Base-by-base conservation (phyloP, 2,888 invertebrate species). In the Leptinotarsa haldemani region DNA sequence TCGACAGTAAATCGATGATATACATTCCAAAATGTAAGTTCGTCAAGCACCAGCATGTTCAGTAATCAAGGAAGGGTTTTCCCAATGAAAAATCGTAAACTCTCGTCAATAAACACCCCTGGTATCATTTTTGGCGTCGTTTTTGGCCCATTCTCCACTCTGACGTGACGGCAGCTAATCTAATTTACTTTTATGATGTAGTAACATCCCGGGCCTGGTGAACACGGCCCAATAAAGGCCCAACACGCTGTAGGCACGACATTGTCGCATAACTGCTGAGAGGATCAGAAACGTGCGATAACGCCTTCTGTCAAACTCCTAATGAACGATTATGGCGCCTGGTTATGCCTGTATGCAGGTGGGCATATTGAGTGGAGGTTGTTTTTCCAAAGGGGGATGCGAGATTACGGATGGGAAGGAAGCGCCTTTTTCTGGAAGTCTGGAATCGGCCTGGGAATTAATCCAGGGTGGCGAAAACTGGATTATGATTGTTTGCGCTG, bases 101-200 rank as follows among this genome's bases (percentile, higher is more conserved):
- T 2, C 9, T 40, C 9, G 40, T 9, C 12, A 9, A 40, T 40
- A 40, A 40, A 40, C 40, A 40, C 40, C 40, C 40, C 2, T 40
- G 9, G 40, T 50, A 50, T 50, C 16, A 50, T n/a, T 16, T 50
- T 50, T 50, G 50, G 50, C 15, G 50, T n/a, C 15, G 40, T 40
- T 40, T 40, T 40, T 40, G 9, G 40, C 9, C 40, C 40, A 40
- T 40, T 40, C 40, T 40, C 40, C 40, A 40, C 56, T 12, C 18
- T 22, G 22, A 56, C 56, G 76, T 78, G 75, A 70, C 74, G 52
- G 40, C 65, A 53, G 20, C 72, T 78, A 79, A 78, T 79, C 77
- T 79, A 77, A 80, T 79, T 79, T 77, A 78, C 74, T 80, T 80
- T 80, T 79, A 78, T 77, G 78, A 79, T 75, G 74, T 74, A 75